Conservation (phyloP, 2,888 invertebrate species). For the Nephrocerus scutellatus region DNA sequence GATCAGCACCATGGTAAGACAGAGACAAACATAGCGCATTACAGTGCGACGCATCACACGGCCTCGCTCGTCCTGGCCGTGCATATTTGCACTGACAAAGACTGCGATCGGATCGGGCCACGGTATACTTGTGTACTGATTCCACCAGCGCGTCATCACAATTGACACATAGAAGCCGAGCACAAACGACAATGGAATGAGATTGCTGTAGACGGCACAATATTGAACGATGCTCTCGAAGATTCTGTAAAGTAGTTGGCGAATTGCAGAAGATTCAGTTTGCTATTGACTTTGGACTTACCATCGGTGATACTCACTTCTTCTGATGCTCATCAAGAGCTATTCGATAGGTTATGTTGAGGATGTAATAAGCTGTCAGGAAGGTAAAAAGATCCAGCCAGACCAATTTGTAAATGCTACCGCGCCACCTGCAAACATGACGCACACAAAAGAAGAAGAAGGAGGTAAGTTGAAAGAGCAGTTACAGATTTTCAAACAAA, state of each 20-base stretch:
- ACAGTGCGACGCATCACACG: slow-evolving; percentile 76
- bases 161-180: slow-evolving; percentile 90
- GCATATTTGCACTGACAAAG: slow-evolving; percentile 76
- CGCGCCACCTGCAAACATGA: slow-evolving; percentile 85
- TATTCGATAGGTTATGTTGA: slow-evolving; percentile 72
- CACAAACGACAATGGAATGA: slow-evolving; percentile 88
- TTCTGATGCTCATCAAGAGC: slow-evolving; percentile 61
- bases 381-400: slow-evolving; percentile 84
- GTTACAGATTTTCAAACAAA: too few relatives aligned
- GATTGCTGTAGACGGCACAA: slow-evolving; percentile 77
- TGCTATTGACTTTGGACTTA: background rate
- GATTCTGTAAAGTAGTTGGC: slow-evolving; percentile 52
- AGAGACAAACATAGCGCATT: slow-evolving; percentile 75
- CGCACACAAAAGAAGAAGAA: too few relatives aligned
- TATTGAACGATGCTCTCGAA: slow-evolving; percentile 79
- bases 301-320: slow-evolving; percentile 58
- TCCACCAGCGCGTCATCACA: slow-evolving; percentile 91
- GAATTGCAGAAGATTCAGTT: background rate
- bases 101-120: slow-evolving; percentile 83
- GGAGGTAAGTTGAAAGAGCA: too few relatives aligned
- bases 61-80: slow-evolving; percentile 78
- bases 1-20: slow-evolving; percentile 78
- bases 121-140: slow-evolving; percentile 73
- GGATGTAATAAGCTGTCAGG: slow-evolving; percentile 66
- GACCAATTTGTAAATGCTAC: slow-evolving; percentile 89